Evolutionary conservation across 2,113 vertebrate species (phyloP), one percentile per base, ranked within the genome.

Genomic region (Melanocharis versteri): DNA sequence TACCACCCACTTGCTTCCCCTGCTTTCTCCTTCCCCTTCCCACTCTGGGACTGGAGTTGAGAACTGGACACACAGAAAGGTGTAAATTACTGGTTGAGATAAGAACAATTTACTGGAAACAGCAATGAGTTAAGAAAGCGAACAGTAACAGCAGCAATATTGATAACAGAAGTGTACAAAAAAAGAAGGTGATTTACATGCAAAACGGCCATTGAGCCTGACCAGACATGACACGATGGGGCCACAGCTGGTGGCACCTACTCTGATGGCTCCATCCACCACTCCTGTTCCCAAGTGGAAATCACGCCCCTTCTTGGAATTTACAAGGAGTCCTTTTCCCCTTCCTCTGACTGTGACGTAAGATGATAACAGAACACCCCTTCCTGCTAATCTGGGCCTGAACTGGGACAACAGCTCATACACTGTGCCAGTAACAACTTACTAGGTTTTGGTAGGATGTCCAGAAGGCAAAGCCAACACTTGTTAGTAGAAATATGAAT

Each of bases 141-240:
- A 86, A 27, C 14, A 60, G 11, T 44, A 51, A 51, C 21, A 66
- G 14, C 11, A 37, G 11, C 14, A 68, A 51, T 23, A 37, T 28
- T 44, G 62, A 19, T 33, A 60, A 51, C 21, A 44, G 44, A 66
- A 44, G 9, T 33, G 11, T 51, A 27, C 13, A 11, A 26, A 57
- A 33, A 66, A 42, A 6, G 14, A 58, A 11, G 7, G 11, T 33
- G 33, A 44, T 51, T 50, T 50, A 42, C 9, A 21, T 5, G 9
- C 14, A 68, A 68, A 66, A 58, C 33, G 31, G 21, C 27, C 61
- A 13, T 31, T 3, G 1, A 51, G 14, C 18, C 27, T 60, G 14
- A 51, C 31, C 44, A 68, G 71, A 58, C 2, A 17, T 19, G 33
- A 37, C 6, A 60, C 1, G 1, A 23, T 0, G 0, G 27, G 22